Percentiles rank a stretch among this genome's conserved stretches.
Evolutionary conservation across 2,113 vertebrate genomes (phyloP).

Genomic region (Mola mola): DNA sequence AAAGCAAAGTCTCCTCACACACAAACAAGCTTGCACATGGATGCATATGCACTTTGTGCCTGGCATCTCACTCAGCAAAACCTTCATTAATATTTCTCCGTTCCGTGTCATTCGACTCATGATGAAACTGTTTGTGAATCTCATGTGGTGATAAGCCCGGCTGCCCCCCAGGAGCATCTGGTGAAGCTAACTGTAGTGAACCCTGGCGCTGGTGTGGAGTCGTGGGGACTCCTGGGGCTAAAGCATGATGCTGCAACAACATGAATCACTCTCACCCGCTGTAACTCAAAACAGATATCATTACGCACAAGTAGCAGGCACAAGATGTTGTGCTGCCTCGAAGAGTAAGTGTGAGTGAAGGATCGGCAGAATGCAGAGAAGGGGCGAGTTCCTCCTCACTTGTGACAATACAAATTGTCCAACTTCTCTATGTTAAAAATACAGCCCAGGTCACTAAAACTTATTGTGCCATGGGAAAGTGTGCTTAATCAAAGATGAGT

Average conservation of each 20-base stretch:
- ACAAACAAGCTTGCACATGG: background rate
- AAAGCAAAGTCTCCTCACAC: conserved; percentile 1
- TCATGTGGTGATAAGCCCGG: conserved; percentile 25
- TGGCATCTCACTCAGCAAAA: background rate
- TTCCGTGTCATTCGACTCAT: conserved; percentile 36
- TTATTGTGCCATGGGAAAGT: conserved; percentile 20
- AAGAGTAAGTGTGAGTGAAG: background rate
- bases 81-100: conserved; percentile 4
- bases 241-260: conserved; percentile 34
- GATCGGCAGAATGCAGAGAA: background rate
- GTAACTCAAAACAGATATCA: conserved; percentile 45
- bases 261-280: conserved; percentile 61
- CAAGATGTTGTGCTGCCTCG: too few relatives aligned
- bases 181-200: conserved; percentile 41
- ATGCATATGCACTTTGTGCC: background rate
- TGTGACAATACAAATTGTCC: conserved; percentile 14
- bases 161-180: conserved; percentile 31
- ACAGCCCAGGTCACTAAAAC: conserved; percentile 20
- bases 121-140: conserved; percentile 44
- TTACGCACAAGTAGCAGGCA: conserved; percentile 54
- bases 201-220: conserved; percentile 27
- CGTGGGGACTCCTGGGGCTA: conserved; percentile 42
- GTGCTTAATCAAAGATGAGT: conserved; percentile 41
- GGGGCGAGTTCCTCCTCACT: conserved; percentile 8
- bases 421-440: background rate